phyloP scores from a whole-genome alignment of 2,888 invertebrate species.

The Sarcophaga rosellei region DNA sequence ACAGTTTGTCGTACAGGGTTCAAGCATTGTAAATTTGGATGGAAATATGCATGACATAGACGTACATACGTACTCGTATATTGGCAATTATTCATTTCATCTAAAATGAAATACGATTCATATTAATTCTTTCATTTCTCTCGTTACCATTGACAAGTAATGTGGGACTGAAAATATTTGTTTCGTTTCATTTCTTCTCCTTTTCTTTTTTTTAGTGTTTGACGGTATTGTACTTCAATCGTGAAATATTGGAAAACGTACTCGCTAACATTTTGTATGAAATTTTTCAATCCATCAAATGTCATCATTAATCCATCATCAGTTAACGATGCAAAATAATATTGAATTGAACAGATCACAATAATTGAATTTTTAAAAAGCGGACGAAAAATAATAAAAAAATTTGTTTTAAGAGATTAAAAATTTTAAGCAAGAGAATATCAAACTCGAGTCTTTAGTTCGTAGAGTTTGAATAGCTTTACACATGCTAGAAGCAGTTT shows the following conservation, averaged over 20 bases:
- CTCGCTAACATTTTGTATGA: not conserved
- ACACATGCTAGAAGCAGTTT: too few relatives aligned
- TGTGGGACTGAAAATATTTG: constrained; percentile 23
- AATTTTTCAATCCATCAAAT: constrained; percentile 54
- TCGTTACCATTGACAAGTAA: constrained; percentile 30
- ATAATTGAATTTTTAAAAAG: not conserved
- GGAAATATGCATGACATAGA: constrained; percentile 46
- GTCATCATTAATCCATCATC: constrained; percentile 51
- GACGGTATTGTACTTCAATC: constrained; percentile 14
- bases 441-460: too few relatives aligned
- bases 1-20: not conserved
- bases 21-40: constrained; percentile 19
- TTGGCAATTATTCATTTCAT: constrained; percentile 61
- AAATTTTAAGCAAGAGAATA: too few relatives aligned
- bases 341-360: not conserved
- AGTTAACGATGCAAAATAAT: not conserved
- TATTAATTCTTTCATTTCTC: not conserved
- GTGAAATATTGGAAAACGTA: not conserved
- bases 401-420: too few relatives aligned
- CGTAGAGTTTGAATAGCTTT: too few relatives aligned
- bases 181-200: not conserved
- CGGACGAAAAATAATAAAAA: too few relatives aligned
- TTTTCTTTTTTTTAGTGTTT: not conserved
- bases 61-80: constrained; percentile 14
- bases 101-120: constrained; percentile 28